Evolutionary conservation across 2,113 vertebrate genomes (phyloP).

Genomic region (Istiophorus platypterus): DNA sequence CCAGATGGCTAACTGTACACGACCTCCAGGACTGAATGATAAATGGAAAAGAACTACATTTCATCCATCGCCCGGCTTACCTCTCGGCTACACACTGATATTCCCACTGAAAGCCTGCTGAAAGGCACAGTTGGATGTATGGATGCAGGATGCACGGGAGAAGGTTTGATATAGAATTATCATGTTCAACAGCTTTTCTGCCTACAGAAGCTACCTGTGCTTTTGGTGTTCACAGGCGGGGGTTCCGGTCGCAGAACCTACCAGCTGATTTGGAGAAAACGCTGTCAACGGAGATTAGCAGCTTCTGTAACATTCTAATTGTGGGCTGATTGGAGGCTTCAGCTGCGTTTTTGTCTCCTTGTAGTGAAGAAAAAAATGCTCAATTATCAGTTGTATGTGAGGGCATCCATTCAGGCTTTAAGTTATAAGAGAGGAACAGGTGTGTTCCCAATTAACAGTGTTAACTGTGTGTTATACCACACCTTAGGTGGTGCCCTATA

Average conservation of each 20-base stretch:
- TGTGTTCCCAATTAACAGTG: constrained; percentile 68
- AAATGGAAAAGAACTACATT: constrained; percentile 82
- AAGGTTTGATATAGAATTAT: constrained; percentile 59
- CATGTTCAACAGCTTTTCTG: constrained; percentile 51
- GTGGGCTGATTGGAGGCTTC: constrained; percentile 16
- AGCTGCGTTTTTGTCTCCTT: constrained; percentile 47
- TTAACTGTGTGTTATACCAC: constrained; percentile 75
- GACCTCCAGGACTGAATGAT: constrained; percentile 85
- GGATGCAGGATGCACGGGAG: constrained; percentile 63
- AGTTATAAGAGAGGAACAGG: constrained; percentile 52
- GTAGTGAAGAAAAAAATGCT: constrained; percentile 27
- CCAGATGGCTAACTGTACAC: constrained; percentile 85
- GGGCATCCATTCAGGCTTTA: constrained; percentile 14
- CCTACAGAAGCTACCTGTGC: constrained; percentile 53
- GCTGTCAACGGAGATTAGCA: constrained; percentile 45
- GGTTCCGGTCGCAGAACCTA: constrained; percentile 48
- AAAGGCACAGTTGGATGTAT: constrained; percentile 67
- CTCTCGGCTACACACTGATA: constrained; percentile 73
- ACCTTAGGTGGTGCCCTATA: constrained; percentile 64
- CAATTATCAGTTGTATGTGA: constrained; percentile 21
- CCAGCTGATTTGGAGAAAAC: constrained; percentile 54
- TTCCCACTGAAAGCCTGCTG: constrained; percentile 74
- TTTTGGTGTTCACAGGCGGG: constrained; percentile 53
- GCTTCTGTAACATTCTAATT: constrained; percentile 16
- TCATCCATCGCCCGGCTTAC: constrained; percentile 79